Evolutionary conservation across 2,888 invertebrate genomes (phyloP).

Genomic region (Drosophila mercatorum): DNA sequence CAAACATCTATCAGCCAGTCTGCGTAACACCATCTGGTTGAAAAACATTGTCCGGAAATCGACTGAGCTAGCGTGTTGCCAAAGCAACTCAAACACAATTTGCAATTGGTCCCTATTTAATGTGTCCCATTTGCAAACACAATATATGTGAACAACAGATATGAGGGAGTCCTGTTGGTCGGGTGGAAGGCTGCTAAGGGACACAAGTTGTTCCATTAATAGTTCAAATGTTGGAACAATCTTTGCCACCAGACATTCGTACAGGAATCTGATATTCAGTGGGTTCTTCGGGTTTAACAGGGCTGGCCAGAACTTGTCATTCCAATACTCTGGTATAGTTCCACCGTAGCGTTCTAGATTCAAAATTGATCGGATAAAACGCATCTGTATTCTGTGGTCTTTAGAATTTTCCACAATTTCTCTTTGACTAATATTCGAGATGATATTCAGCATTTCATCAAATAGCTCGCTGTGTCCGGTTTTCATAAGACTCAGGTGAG

Average conservation of each 20-base stretch:
- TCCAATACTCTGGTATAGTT: background rate
- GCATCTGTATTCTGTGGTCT: constrained; percentile 16
- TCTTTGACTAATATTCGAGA: background rate
- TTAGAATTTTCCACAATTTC: constrained; percentile 7
- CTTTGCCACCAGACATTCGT: constrained; percentile 16
- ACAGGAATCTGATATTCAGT: constrained; percentile 8
- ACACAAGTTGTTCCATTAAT: constrained; percentile 1
- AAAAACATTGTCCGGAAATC: background rate
- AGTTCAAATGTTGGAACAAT: background rate
- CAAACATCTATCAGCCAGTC: background rate
- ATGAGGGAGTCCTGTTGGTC: constrained; percentile 9
- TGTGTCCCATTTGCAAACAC: constrained; percentile 4
- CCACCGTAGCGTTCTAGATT: background rate
- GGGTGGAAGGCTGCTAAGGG: background rate
- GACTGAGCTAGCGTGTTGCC: background rate
- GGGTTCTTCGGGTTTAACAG: constrained; percentile 4
- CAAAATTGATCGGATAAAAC: constrained; percentile 4
- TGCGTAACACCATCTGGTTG: background rate
- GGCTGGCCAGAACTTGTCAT: constrained; percentile 1
- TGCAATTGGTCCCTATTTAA: constrained; percentile 6
- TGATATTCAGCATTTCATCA: background rate
- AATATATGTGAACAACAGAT: constrained; percentile 14
- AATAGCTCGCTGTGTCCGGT: background rate
- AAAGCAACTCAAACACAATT: constrained; percentile 4
- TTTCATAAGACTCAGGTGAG: background rate